phyloP scores from a whole-genome alignment of 2,797 vertebrate species.

The Danio tinwini region DNA sequence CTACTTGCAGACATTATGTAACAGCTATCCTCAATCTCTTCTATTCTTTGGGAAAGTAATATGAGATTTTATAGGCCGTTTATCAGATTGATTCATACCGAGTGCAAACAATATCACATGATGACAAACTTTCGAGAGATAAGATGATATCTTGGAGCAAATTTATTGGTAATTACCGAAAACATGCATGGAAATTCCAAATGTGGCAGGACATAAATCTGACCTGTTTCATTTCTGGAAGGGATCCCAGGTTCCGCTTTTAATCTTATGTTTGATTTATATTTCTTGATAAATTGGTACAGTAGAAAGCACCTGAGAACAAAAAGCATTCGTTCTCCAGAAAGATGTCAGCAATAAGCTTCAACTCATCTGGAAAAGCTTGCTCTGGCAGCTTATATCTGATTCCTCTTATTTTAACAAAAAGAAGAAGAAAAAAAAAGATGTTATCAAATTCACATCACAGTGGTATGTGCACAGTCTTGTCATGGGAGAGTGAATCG shows the following conservation, averaged over 20 bases:
- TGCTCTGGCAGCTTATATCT: conserved; percentile 26
- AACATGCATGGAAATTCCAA: conserved; percentile 6
- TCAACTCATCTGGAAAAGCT: conserved; percentile 30
- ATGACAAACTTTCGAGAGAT: conserved; percentile 27
- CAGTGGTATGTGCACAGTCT: conserved; percentile 17
- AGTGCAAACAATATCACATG: conserved; percentile 14
- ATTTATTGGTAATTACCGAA: conserved; percentile 18
- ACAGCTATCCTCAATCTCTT: neutral
- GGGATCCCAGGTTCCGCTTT: conserved; percentile 24
- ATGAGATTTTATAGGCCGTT: neutral
- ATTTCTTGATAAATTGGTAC: conserved; percentile 9
- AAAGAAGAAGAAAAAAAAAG: neutral
- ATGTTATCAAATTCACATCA: conserved; percentile 41
- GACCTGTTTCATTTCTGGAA: conserved; percentile 17
- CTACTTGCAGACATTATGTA: neutral
- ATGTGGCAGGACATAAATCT: conserved; percentile 32
- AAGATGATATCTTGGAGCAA: conserved; percentile 28
- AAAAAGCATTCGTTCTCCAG: conserved; percentile 26
- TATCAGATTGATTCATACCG: conserved; percentile 10
- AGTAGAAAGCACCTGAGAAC: conserved; percentile 34
- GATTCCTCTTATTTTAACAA: neutral
- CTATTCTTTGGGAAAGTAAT: neutral
- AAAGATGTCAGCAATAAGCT: conserved; percentile 36
- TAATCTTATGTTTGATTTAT: conserved; percentile 30
- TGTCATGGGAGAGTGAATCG: conserved; percentile 43